phyloP scores from a whole-genome alignment of 2,888 invertebrate species.

The Pristionchus fissidentatus region DNA sequence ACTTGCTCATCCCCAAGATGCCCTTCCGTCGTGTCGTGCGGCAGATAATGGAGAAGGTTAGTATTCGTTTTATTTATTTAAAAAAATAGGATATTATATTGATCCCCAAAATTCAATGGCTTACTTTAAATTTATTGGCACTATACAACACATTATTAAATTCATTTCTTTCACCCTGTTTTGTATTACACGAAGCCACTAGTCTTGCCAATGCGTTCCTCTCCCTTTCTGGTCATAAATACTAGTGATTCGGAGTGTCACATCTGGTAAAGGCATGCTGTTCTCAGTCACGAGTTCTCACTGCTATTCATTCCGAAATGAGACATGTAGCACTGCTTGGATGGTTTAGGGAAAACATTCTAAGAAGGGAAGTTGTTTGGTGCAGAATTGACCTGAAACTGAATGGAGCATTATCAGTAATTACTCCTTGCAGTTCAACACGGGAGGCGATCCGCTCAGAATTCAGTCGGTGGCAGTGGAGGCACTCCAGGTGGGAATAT shows the following conservation, averaged over 20 bases:
- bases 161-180: background rate
- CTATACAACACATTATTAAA: background rate
- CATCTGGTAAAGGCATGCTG: too few species aligned
- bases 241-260: too few species aligned
- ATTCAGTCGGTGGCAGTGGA: slow-evolving; percentile 45
- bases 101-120: background rate
- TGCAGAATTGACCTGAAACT: too few species aligned
- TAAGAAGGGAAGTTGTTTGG: too few species aligned
- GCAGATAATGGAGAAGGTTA: slow-evolving; percentile 17
- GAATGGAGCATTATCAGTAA: too few species aligned
- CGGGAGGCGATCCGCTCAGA: background rate
- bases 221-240: too few species aligned
- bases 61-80: background rate
- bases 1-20: slow-evolving; percentile 28
- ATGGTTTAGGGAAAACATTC: background rate
- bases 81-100: too few species aligned
- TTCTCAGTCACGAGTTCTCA: too few species aligned
- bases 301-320: background rate
- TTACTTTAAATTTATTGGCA: background rate
- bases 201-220: too few species aligned
- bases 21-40: slow-evolving; percentile 31
- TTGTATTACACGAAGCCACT: too few species aligned
- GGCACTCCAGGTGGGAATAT: slow-evolving; percentile 38
- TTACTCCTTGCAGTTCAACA: background rate
- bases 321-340: background rate